These are phyloP conservation scores for Muscicapa striata DNA, from an alignment of 2,797 vertebrate species.

Conservation along the genomic window DNA sequence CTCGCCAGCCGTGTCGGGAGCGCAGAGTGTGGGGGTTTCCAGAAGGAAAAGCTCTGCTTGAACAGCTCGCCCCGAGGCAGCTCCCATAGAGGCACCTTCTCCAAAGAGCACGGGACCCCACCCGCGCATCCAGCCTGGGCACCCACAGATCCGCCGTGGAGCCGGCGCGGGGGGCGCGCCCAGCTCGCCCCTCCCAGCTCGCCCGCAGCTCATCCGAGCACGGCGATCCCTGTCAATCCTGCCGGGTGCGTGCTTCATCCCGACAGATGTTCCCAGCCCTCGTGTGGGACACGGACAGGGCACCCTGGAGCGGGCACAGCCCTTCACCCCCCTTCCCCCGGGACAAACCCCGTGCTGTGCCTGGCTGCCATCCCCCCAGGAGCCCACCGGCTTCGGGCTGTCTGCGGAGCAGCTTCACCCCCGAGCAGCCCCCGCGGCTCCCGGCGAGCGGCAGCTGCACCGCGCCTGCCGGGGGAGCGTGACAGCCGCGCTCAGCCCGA, in stretches of 20 bases:
- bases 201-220: neutral
- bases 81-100: neutral
- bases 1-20: neutral
- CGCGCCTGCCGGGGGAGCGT: neutral
- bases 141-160: neutral
- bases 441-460: neutral
- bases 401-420: neutral
- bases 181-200: neutral
- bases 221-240: neutral
- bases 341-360: neutral
- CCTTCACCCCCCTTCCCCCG: neutral
- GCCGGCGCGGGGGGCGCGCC: neutral
- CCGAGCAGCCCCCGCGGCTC: neutral
- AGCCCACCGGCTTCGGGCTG: neutral
- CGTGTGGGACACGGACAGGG: neutral
- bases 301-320: neutral
- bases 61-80: neutral
- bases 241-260: rapidly evolving
- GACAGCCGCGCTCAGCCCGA: neutral
- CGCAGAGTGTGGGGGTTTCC: rapidly evolving
- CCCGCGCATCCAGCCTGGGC: neutral
- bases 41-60: neutral
- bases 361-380: neutral
- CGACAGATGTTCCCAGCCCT: neutral
- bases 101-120: neutral